Evolutionary conservation across 2,888 invertebrate species (phyloP).

Genomic region (Oxycera nigricornis): DNA sequence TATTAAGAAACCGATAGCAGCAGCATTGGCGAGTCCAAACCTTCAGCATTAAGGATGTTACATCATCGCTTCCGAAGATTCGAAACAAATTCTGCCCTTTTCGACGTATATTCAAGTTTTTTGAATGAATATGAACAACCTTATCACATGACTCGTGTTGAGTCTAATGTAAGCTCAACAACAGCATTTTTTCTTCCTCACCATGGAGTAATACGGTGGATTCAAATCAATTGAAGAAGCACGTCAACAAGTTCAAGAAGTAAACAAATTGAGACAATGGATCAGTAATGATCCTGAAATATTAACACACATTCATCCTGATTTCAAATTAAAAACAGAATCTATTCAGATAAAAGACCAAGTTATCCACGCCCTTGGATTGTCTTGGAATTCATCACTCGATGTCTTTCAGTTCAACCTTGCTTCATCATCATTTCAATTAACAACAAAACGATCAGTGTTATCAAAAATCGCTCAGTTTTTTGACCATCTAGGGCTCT

Average conservation of each 20-base stretch:
- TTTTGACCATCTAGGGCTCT: too few species aligned
- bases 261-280: slow-evolving; percentile 3
- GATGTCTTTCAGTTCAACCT: not conserved
- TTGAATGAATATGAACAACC: not conserved
- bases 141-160: not conserved
- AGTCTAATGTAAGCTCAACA: not conserved
- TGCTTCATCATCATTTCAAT: not conserved
- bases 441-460: not conserved
- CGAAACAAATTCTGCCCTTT: not conserved
- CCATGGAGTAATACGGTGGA: not conserved
- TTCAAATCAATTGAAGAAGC: not conserved
- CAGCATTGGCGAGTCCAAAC: not conserved
- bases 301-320: not conserved
- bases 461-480: not conserved
- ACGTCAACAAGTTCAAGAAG: not conserved
- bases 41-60: not conserved
- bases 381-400: not conserved
- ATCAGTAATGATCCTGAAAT: not conserved
- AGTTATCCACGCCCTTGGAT: not conserved
- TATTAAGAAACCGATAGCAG: not conserved
- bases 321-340: not conserved
- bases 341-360: not conserved
- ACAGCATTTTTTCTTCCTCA: not conserved
- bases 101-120: not conserved
- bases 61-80: not conserved